Evolutionary conservation across 2,888 invertebrate species (phyloP).

Genomic region (Zonitis immaculata): DNA sequence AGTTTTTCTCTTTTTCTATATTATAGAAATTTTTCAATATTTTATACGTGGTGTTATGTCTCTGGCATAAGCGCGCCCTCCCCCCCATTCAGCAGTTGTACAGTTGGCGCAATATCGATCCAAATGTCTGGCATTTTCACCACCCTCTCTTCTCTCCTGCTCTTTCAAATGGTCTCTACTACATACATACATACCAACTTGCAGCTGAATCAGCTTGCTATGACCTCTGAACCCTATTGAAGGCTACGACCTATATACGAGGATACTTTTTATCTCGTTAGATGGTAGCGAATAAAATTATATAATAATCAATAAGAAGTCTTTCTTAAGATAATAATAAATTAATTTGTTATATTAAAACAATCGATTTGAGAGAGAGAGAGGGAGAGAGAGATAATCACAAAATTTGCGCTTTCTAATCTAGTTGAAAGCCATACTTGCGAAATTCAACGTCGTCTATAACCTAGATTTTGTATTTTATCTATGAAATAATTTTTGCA

Average conservation of each 20-base stretch:
- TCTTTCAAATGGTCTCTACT: conserved; percentile 17
- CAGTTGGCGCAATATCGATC: conserved; percentile 19
- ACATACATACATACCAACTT: conserved; percentile 23
- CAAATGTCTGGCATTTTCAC: conserved; percentile 11
- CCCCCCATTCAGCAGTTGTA: conserved; percentile 16
- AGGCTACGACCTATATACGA: conserved; percentile 53
- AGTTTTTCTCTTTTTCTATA: too few relatives aligned
- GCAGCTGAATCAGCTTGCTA: conserved; percentile 41
- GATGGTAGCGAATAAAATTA: too few relatives aligned
- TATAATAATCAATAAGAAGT: too few relatives aligned
- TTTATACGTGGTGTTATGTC: too few relatives aligned
- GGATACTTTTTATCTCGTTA: not conserved
- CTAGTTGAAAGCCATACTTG: conserved; percentile 1
- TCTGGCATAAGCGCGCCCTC: too few relatives aligned
- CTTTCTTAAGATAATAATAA: too few relatives aligned
- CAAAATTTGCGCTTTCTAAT: not conserved
- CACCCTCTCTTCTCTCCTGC: conserved; percentile 8
- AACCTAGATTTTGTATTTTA: not conserved
- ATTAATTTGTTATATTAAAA: not conserved
- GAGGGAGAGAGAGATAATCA: too few relatives aligned
- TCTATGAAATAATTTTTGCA: not conserved
- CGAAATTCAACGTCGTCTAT: not conserved
- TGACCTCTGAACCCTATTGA: conserved; percentile 56
- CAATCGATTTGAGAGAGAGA: too few relatives aligned
- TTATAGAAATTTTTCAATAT: too few relatives aligned